Evolutionary conservation across 1,140 invertebrate species (phyloP), one percentile per base, ranked within the genome.

Genomic region (Cydia amplana): DNA sequence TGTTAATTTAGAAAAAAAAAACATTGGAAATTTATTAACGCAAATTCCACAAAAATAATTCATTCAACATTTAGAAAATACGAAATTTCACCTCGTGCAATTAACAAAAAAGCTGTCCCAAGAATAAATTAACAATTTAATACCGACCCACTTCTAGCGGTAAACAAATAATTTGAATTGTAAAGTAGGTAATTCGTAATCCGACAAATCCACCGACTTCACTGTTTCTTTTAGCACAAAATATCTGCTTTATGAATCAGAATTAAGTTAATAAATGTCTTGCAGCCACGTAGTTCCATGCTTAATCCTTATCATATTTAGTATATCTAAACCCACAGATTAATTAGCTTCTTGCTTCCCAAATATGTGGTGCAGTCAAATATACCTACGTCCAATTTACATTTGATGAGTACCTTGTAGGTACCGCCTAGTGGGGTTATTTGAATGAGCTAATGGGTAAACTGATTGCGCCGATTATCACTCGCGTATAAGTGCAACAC

Each of bases 161-260:
- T 84, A 85, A 84, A 86, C 86, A 90, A 88, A 85, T 84, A 83
- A 87, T 91, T 89, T 85, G 86, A 86, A 87, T 89, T 88, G 85
- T 88, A 88, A 87, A 90, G 87, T 82, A 83, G 83, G 73, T 82
- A 82, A 87, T 85, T 88, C 77, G 85, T 85, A 85, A 88, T 85
- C 85, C 83, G 79, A 76, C 82, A 82, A 82, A 82, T 78, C 79
- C 76, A 67, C 65, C 67, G 76, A 72, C 76, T 76, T 40, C 65
- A 40, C 73, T 78, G 74, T 77, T 77, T 79, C 78, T 81, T 77
- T 77, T 28, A 75, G 76, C 73, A 43, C 65, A 70, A 43, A 70
- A 70, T 70, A 43, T 70, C 36, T 36, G 65, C 32, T 70, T 70
- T 70, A 43, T 43, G 65, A 70, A 43, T 70, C 36, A 43, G 32